Evolutionary conservation across 2,888 invertebrate genomes (phyloP), one percentile per base, ranked within the genome.

Genomic region (Idaea aversata): DNA sequence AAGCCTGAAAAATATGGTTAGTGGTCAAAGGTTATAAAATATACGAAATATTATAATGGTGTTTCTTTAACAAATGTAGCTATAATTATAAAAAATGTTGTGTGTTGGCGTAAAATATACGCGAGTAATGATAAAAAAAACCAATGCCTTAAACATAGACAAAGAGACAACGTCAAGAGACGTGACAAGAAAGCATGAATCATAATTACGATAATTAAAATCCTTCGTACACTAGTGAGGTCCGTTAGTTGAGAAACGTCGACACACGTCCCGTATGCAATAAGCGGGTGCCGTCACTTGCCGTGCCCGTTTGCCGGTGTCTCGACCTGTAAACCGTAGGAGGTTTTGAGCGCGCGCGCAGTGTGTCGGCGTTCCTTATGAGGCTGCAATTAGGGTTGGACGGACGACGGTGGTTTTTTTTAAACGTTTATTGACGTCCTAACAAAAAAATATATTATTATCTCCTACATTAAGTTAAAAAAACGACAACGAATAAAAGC

Each of bases 361-460:
- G 91, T 92, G 92, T 92, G 92, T 91, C 92, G 92, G 88, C 91
- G 92, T 91, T 88, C 91, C 91, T 88, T 87, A 80, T 86, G 88
- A 85, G 90, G 91, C 88, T 34, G 47, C 47, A 47, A 47, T 47
- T 84, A 77, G 77, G 76, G 74, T 64, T 61, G 67, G 66, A 76
- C 80, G 78, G 77, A 76, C 75, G 78, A 77, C 79, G 78, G 80
- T 77, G 81, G 77, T 57, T 58, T 34, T 57, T 58, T 34, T 57
- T 7, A 4, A 36, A 60, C 47, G 47, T 47, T 10, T 2, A 47
- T 47, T 4, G 5, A 47, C 47, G 47, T 47, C 10, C 7, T 10
- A 47, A 47, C 47, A 6, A 35, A 63, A 61, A 57, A 13, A 15
- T 15, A 10, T 34, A 47, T 7, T 47, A 47, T 47, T 47, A 13